Percentiles rank a stretch among this genome's conserved stretches.
phyloP scores from a whole-genome alignment of 2,113 vertebrate genomes.

The Cyphomyrus plagiostoma region DNA sequence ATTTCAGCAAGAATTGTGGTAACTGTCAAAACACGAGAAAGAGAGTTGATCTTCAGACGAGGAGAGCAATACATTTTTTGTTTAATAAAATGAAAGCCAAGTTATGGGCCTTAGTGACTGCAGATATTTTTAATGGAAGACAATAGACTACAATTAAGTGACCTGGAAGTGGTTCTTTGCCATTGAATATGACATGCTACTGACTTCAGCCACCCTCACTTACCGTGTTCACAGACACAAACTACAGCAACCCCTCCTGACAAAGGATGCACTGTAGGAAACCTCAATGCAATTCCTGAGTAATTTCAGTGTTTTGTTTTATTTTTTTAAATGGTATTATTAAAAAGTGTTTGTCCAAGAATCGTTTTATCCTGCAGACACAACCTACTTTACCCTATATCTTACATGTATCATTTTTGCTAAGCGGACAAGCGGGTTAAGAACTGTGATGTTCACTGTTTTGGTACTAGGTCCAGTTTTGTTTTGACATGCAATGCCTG shows the following conservation, averaged over 20 bases:
- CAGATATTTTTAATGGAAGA: not conserved
- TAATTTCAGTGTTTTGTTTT: not conserved
- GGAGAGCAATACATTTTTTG: not conserved
- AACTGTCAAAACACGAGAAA: not conserved
- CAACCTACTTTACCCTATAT: not conserved
- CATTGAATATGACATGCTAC: not conserved
- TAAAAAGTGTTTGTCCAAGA: not conserved
- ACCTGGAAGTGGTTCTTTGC: not conserved
- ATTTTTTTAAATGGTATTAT: not conserved
- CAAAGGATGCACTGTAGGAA: not conserved
- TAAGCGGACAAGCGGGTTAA: not conserved
- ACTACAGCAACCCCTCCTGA: not conserved
- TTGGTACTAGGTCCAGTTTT: not conserved
- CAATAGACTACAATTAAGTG: not conserved
- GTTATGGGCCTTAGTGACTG: not conserved
- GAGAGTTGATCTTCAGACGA: not conserved
- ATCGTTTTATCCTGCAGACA: not conserved
- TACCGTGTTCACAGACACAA: not conserved
- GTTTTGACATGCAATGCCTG: not conserved
- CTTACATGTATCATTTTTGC: not conserved
- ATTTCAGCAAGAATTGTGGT: not conserved
- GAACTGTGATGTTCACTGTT: not conserved
- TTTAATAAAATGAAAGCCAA: not conserved
- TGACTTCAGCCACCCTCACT: not conserved
- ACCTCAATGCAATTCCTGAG: not conserved